Conservation (phyloP, 2,113 vertebrate genomes). For the Cinclus mexicanus region DNA sequence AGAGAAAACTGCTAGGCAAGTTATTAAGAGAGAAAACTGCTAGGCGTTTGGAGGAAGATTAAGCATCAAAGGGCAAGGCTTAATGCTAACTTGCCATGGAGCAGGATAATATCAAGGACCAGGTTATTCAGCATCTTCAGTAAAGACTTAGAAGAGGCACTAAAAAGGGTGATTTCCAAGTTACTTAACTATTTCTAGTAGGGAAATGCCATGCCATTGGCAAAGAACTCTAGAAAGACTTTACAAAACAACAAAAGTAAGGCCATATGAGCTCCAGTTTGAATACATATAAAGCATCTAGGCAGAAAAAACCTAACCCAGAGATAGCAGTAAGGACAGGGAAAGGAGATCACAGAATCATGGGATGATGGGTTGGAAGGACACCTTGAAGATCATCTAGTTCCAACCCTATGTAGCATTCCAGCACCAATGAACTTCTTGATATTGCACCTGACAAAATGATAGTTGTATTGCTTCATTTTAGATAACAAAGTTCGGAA, state of each 20-base stretch:
- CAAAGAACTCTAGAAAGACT: neutral
- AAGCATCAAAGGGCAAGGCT: neutral
- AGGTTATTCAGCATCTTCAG: neutral
- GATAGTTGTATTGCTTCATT: neutral
- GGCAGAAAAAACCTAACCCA: neutral
- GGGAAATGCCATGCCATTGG: neutral
- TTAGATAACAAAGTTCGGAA: neutral
- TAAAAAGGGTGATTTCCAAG: neutral
- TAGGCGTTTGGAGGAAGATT: neutral
- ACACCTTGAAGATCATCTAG: neutral
- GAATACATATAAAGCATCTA: neutral
- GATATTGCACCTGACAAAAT: neutral
- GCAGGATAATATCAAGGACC: neutral
- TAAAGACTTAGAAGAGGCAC: neutral
- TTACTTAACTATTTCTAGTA: neutral
- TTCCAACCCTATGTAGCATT: neutral
- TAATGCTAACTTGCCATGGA: neutral
- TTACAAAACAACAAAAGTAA: neutral
- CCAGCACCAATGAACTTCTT: neutral
- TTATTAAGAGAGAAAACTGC: neutral
- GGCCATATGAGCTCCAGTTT: neutral
- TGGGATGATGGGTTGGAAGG: neutral
- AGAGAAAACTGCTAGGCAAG: neutral
- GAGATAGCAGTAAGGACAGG: neutral
- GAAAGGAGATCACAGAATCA: neutral